phyloP scores from a whole-genome alignment of 2,888 invertebrate species.

The Phalangium opilio region DNA sequence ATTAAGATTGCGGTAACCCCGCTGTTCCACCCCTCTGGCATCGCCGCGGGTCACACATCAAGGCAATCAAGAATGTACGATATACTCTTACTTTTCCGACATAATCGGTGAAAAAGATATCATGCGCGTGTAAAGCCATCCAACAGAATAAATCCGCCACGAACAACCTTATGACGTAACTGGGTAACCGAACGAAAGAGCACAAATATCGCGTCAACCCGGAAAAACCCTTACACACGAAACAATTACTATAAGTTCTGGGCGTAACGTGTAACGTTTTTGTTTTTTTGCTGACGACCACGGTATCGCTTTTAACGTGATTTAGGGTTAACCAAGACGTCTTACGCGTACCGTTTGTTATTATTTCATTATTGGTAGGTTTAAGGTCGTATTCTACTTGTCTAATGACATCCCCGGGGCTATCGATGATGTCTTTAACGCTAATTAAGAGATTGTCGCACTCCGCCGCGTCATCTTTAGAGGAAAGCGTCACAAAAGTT shows the following conservation, averaged over 20 bases:
- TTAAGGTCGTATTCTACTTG: background rate
- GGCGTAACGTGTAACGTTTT: no score
- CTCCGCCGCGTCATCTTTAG: background rate
- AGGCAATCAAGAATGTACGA: no score
- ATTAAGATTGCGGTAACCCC: no score
- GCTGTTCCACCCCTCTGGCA: no score
- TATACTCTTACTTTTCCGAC: slow-evolving; percentile 23
- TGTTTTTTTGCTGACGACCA: background rate
- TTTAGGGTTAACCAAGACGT: background rate
- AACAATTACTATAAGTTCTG: background rate
- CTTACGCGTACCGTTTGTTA: background rate
- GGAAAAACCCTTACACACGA: background rate
- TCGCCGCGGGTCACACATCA: no score
- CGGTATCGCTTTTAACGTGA: background rate
- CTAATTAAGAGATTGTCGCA: background rate
- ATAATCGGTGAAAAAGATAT: slow-evolving; percentile 27
- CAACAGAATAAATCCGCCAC: slow-evolving; percentile 25
- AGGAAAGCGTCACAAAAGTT: background rate
- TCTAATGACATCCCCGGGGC: background rate
- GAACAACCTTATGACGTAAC: slow-evolving; percentile 22
- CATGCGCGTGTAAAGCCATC: slow-evolving; percentile 26
- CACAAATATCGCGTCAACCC: background rate
- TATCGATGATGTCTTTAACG: background rate
- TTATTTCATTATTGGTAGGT: background rate
- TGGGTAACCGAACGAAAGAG: background rate